A percentile compares a stretch with the other conserved stretches of the same genome.
Conservation (phyloP, 92 coral and sea anemone genomes). For the Siderastrea siderea region DNA sequence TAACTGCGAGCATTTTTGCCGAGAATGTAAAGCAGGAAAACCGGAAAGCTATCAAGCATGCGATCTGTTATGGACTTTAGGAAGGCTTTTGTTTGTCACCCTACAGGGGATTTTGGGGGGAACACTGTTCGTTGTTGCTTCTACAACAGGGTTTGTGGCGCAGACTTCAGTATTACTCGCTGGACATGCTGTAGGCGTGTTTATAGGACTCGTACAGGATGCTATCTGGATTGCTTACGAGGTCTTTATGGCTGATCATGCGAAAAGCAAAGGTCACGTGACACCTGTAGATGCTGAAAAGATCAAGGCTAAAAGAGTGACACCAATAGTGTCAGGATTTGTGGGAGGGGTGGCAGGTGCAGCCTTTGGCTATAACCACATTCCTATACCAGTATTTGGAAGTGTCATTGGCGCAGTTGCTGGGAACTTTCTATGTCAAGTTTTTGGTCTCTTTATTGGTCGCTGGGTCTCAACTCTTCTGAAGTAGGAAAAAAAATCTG, state of each 20-base stretch:
- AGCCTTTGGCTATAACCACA: slow-evolving; percentile 66
- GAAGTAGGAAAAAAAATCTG: background rate
- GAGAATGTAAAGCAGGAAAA: slow-evolving; percentile 88
- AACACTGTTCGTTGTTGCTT: slow-evolving; percentile 58
- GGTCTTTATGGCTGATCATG: slow-evolving; percentile 73
- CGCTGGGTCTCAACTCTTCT: slow-evolving; percentile 86
- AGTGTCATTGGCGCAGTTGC: slow-evolving; percentile 74
- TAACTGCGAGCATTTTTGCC: slow-evolving; percentile 93
- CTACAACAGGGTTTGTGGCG: slow-evolving; percentile 85
- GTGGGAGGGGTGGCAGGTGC: slow-evolving; percentile 87
- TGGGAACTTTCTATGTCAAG: slow-evolving; percentile 78
- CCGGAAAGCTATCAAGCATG: slow-evolving; percentile 83
- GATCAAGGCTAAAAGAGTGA: slow-evolving; percentile 89
- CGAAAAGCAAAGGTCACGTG: slow-evolving; percentile 80
- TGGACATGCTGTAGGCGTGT: slow-evolving; percentile 64
- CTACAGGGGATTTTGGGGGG: slow-evolving; percentile 78
- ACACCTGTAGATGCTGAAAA: slow-evolving; percentile 90
- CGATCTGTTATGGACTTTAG: slow-evolving; percentile 74
- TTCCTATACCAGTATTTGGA: slow-evolving; percentile 79
- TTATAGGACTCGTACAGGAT: slow-evolving; percentile 77
- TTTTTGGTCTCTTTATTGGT: slow-evolving; percentile 83
- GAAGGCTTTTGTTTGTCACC: slow-evolving; percentile 59
- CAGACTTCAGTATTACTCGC: slow-evolving; percentile 72
- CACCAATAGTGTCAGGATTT: slow-evolving; percentile 83
- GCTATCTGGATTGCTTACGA: slow-evolving; percentile 69